Base-by-base conservation (phyloP, 2,113 vertebrate species). In the Phrynosoma platyrhinos region DNA sequence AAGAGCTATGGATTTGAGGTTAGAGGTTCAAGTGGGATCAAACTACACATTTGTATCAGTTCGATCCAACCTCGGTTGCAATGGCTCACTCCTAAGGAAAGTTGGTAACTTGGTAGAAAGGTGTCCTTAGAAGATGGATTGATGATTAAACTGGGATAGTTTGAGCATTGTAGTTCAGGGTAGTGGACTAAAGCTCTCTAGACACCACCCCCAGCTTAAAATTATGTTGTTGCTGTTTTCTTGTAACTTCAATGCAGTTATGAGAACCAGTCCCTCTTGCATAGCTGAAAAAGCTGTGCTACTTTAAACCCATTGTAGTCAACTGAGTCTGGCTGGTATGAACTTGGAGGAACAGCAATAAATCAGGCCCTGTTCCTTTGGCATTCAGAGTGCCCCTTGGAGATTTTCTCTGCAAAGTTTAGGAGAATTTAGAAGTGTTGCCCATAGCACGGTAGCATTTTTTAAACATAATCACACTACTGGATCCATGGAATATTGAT, bases 401-500 rank as follows among this genome's bases (percentile, higher is more conserved):
- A 30, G 47, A 83, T 27, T 0, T 3, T 9, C 27, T 64, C n/a
- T 86, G 47, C 10, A 81, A 83, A 68, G 79, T 87, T 86, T 25
- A 42, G 64, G 53, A 32, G 52, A 85, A 82, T 92, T 92, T 85
- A 69, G 78, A 89, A 47, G 82, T 75, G n/a, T 62, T 72, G 82
- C 64, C 53, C 27, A 36, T 21, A 71, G 5, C 23, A 14, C 1
- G 66, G 16, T 66, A 87, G 79, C 7, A 36, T 88, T 79, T 90
- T 87, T 91, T 82, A 90, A 94, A 88, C 87, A 42, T 74, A 89
- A 76, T 13, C 36, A 72, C n/a, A 89, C 79, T 72, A 88, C 69
- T 79, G 2, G 0, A 80, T 36, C 72, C 42, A 32, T 72, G 55
- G 69, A 84, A 87, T 0, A 0, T 25, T 78, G 81, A 85, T 87